Conservation (phyloP, 2,113 vertebrate species). For the Oncorhynchus mykiss region DNA sequence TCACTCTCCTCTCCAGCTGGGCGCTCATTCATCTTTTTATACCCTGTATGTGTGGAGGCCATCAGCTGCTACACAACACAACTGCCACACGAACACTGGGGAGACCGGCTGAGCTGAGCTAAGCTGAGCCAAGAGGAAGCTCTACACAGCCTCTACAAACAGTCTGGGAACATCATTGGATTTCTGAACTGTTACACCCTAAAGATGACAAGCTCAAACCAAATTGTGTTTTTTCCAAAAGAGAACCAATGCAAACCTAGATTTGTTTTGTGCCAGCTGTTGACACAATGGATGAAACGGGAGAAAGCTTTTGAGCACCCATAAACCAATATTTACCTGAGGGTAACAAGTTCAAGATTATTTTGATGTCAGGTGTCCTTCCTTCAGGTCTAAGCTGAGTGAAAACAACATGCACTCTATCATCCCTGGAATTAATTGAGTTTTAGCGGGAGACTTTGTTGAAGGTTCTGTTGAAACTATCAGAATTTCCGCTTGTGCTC, state of each 20-base stretch:
- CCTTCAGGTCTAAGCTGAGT: constrained; percentile 49
- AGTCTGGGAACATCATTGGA: constrained; percentile 4
- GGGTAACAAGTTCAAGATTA: constrained; percentile 61
- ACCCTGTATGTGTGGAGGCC: too few relatives aligned
- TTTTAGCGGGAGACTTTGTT: constrained; percentile 63
- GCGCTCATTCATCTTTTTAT: constrained; percentile 1
- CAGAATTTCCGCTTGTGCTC: constrained; percentile 71
- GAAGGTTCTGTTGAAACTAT: constrained; percentile 61
- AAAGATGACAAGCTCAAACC: constrained; percentile 27
- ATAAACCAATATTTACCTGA: constrained; percentile 56
- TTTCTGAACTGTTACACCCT: constrained; percentile 19
- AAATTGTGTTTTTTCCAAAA: constrained; percentile 5
- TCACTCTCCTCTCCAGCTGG: constrained; percentile 25
- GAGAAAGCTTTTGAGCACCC: constrained; percentile 48
- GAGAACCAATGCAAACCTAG: constrained; percentile 15
- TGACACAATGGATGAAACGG: constrained; percentile 40
- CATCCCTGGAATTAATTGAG: constrained; percentile 52
- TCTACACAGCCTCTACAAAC: constrained; percentile 12
- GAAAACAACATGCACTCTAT: constrained; percentile 51
- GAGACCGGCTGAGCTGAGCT: not conserved
- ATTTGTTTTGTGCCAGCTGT: constrained; percentile 21
- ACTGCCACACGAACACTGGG: constrained; percentile 12
- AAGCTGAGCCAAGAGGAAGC: constrained; percentile 11
- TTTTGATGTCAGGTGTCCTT: constrained; percentile 62
- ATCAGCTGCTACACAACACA: constrained; percentile 2